Evolutionary conservation across 2,888 invertebrate species (phyloP).

Genomic region (Pollenia angustigena): DNA sequence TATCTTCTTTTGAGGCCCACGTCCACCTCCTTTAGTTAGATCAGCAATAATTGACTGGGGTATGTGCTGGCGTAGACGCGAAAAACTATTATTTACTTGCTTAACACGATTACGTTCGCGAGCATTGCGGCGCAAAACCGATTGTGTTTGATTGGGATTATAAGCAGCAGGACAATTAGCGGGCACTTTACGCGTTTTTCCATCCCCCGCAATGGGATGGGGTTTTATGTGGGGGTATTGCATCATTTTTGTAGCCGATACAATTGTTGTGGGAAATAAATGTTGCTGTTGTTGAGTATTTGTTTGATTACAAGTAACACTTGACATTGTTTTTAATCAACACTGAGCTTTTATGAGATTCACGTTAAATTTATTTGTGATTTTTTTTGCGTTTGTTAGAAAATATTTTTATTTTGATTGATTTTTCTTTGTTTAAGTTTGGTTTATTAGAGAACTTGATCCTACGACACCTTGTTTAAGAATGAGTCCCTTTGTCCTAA

Average conservation of each 20-base stretch:
- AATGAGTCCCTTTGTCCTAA: slow-evolving; percentile 86
- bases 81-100: slow-evolving; percentile 97
- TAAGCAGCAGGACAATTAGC: slow-evolving; percentile 80
- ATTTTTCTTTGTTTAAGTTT: slow-evolving; percentile 34
- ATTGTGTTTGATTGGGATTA: slow-evolving; percentile 89
- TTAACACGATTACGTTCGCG: slow-evolving; percentile 97
- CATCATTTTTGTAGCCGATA: slow-evolving; percentile 76
- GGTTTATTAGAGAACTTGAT: slow-evolving; percentile 79
- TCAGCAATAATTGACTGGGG: slow-evolving; percentile 92
- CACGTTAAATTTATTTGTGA: slow-evolving; percentile 35
- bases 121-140: slow-evolving; percentile 95
- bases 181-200: slow-evolving; percentile 88
- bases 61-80: slow-evolving; percentile 94
- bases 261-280: slow-evolving; percentile 76
- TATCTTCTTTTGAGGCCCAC: slow-evolving; percentile 92
- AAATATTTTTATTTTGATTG: slow-evolving; percentile 41
- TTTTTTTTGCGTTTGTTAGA: slow-evolving; percentile 61
- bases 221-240: slow-evolving; percentile 85
- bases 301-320: slow-evolving; percentile 75
- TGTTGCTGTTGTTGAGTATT: slow-evolving; percentile 67
- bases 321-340: slow-evolving; percentile 66
- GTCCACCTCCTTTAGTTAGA: slow-evolving; percentile 87
- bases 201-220: slow-evolving; percentile 88
- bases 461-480: slow-evolving; percentile 85
- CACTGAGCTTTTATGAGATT: slow-evolving; percentile 39